Evolutionary conservation across 2,113 vertebrate genomes (phyloP).

Genomic region (Cochlearius cochlearius): DNA sequence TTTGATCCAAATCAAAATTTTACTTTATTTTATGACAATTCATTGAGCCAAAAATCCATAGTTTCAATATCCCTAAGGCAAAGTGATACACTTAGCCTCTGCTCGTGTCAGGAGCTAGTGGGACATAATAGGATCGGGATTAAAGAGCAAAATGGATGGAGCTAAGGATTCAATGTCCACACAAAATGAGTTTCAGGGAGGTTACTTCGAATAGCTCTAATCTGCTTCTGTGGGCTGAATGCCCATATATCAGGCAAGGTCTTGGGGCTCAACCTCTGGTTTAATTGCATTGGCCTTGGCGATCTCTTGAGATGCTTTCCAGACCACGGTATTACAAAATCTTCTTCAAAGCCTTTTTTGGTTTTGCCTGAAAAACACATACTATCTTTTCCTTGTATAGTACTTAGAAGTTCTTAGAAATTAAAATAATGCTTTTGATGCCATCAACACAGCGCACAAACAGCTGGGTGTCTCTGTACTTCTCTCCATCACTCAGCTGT

Average conservation of each 20-base stretch:
- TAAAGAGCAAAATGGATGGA: not conserved
- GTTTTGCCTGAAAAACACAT: not conserved
- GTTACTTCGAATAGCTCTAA: not conserved
- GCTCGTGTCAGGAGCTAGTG: not conserved
- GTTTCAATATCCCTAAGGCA: not conserved
- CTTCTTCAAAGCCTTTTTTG: not conserved
- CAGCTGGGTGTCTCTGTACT: not conserved
- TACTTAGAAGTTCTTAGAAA: not conserved
- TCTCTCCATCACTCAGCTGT: not conserved
- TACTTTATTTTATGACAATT: not conserved
- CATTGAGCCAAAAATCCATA: not conserved
- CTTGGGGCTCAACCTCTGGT: not conserved
- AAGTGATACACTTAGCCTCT: not conserved
- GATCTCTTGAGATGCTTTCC: not conserved
- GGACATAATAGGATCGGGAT: not conserved
- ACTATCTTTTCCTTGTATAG: not conserved
- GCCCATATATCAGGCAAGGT: fast-evolving
- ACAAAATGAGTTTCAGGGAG: not conserved
- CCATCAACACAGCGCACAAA: not conserved
- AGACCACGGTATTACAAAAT: not conserved
- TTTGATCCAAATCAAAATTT: not conserved
- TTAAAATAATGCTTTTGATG: not conserved
- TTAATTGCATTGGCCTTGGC: not conserved
- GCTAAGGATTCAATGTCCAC: not conserved
- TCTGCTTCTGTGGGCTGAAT: not conserved